Conservation (phyloP, 2,888 invertebrate species). For the Cheilosia scutellata region DNA sequence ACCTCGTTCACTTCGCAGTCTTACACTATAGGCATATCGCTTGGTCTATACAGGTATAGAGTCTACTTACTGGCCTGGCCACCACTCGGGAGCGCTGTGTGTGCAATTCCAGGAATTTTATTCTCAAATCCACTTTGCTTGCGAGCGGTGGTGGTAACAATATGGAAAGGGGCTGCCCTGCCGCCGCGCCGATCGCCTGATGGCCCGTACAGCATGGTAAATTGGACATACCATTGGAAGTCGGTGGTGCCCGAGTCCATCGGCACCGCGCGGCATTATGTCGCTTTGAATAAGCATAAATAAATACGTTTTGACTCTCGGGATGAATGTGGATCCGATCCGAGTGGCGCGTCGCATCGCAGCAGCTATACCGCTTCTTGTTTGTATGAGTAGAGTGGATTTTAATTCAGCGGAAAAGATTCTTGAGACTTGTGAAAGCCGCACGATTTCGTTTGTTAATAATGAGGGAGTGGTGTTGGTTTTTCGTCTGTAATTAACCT, state of each 20-base stretch:
- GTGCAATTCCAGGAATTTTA: conserved; percentile 68
- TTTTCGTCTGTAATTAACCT: conserved; percentile 34
- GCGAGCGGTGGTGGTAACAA: no score
- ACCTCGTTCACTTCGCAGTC: neutral
- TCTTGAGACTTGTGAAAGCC: conserved; percentile 21
- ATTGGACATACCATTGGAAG: conserved; percentile 45
- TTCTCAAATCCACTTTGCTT: conserved; percentile 45
- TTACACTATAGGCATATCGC: no score
- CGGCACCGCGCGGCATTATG: conserved; percentile 41
- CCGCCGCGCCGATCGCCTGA: neutral
- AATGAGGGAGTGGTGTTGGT: neutral
- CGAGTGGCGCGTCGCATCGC: neutral
- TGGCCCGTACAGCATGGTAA: conserved; percentile 52
- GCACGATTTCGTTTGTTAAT: neutral
- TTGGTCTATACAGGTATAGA: no score
- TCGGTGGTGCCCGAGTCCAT: conserved; percentile 5
- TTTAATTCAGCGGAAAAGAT: conserved; percentile 39
- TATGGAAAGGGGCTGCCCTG: conserved; percentile 23
- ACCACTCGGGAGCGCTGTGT: conserved; percentile 21
- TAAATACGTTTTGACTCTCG: conserved; percentile 54
- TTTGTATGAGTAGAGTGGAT: conserved; percentile 28
- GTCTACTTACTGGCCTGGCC: no score
- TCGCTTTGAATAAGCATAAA: conserved; percentile 61
- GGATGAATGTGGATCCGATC: conserved; percentile 55
- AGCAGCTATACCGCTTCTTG: no score